These are phyloP conservation scores for Euglossa dilemma DNA, from an alignment of 1,140 invertebrate genomes.

Conservation along the genomic window DNA sequence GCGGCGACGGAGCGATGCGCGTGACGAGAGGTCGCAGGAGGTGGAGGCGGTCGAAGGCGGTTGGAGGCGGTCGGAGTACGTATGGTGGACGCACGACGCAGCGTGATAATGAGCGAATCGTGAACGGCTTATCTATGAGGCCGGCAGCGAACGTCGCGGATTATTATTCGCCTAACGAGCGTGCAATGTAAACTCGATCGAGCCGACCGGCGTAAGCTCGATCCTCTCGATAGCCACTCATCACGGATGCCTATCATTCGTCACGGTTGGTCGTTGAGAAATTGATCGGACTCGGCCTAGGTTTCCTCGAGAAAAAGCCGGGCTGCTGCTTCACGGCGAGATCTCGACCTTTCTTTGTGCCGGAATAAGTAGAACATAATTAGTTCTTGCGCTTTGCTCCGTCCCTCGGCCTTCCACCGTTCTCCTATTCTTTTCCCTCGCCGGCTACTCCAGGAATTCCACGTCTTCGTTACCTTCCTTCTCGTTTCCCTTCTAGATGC, in stretches of 20 bases:
- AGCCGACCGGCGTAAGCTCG: neutral
- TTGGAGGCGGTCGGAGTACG: neutral
- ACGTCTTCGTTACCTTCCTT: neutral
- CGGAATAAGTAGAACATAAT: slow-evolving; percentile 16
- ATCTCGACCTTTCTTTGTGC: neutral
- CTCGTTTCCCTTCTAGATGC: neutral
- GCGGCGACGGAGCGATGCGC: neutral
- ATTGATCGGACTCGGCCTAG: slow-evolving; percentile 1
- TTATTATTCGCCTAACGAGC: slow-evolving; percentile 36
- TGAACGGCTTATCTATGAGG: slow-evolving; percentile 34
- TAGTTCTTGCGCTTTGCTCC: neutral
- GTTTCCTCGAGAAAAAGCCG: neutral
- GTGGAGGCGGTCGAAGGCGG: no score
- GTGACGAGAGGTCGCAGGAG: neutral
- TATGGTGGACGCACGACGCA: neutral
- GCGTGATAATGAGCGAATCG: slow-evolving; percentile 34
- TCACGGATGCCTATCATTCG: slow-evolving; percentile 17
- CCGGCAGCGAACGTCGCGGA: neutral
- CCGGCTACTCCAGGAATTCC: neutral
- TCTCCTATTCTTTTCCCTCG: neutral
- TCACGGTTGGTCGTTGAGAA: slow-evolving; percentile 32
- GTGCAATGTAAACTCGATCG: slow-evolving; percentile 11
- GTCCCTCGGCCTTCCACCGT: no score
- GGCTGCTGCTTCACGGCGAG: neutral
- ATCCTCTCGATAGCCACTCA: neutral